phyloP scores from a whole-genome alignment of 2,113 vertebrate species.

The Calidris pygmaea region DNA sequence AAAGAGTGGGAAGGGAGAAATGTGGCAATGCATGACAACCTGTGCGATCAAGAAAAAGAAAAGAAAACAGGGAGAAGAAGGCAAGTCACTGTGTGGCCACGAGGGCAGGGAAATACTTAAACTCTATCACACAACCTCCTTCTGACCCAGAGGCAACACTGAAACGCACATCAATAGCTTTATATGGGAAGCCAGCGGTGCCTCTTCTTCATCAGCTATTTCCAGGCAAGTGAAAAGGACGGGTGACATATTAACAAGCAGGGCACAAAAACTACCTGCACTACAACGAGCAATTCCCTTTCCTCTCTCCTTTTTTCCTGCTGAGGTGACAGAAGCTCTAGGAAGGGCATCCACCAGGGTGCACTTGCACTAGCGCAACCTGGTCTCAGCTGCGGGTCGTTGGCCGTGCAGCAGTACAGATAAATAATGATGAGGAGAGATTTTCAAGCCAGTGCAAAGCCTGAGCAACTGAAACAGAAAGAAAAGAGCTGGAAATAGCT shows the following conservation, averaged over 20 bases:
- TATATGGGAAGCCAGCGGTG: background rate
- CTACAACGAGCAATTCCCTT: background rate
- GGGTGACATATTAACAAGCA: background rate
- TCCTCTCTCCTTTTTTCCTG: background rate
- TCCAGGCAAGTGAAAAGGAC: background rate
- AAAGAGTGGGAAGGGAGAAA: background rate
- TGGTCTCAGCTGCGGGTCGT: fast-evolving
- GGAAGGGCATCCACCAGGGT: background rate
- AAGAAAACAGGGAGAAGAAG: background rate
- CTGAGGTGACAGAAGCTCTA: background rate
- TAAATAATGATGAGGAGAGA: background rate
- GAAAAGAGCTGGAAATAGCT: background rate
- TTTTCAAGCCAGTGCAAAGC: background rate
- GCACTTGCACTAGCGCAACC: background rate
- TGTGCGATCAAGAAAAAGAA: background rate
- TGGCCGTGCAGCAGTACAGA: background rate
- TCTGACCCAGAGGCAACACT: background rate
- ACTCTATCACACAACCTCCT: background rate
- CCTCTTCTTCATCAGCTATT: fast-evolving
- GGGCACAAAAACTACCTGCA: background rate
- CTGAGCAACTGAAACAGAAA: constrained; percentile 34
- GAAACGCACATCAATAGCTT: background rate
- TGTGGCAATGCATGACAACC: fast-evolving
- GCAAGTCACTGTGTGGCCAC: background rate
- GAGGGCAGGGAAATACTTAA: background rate